Conservation (phyloP, 2,888 invertebrate species). For the Acanthosoma haemorrhoidale region DNA sequence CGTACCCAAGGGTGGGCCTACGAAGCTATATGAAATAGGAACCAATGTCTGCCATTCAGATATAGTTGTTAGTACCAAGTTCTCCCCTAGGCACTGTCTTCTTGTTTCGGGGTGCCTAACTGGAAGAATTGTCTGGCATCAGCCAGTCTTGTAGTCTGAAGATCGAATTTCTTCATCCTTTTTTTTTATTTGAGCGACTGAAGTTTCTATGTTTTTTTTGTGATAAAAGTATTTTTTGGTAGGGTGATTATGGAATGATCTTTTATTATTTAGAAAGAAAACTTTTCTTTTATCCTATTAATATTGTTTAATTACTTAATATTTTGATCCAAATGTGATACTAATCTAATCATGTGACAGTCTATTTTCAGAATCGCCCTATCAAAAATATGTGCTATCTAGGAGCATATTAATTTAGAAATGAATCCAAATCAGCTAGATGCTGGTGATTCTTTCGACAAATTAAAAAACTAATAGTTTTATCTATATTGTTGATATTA, state of each 20-base stretch:
- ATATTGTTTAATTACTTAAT: background rate
- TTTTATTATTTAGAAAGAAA: background rate
- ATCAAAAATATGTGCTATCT: background rate
- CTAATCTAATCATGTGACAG: background rate
- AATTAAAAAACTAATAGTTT: background rate
- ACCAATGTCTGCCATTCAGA: slow-evolving; percentile 70
- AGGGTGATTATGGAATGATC: background rate
- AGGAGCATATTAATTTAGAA: background rate
- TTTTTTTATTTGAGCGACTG: slow-evolving; percentile 8
- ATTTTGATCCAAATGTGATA: background rate
- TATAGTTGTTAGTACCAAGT: slow-evolving; percentile 82
- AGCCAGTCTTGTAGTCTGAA: slow-evolving; percentile 53
- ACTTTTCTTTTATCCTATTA: background rate
- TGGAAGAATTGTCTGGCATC: slow-evolving; percentile 85
- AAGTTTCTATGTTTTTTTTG: background rate
- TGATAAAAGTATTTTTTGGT: background rate
- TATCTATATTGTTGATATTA: slow-evolving; percentile 7
- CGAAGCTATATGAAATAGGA: slow-evolving; percentile 60
- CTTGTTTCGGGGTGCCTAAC: slow-evolving; percentile 86
- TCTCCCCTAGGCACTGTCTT: slow-evolving; percentile 79
- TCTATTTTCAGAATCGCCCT: background rate
- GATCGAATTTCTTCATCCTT: background rate
- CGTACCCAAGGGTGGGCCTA: slow-evolving; percentile 50
- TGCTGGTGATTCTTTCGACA: background rate
- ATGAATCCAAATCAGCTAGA: background rate